These are phyloP conservation scores for Cyclargus thomasi DNA, from an alignment of 1,140 invertebrate species.

Conservation along the genomic window DNA sequence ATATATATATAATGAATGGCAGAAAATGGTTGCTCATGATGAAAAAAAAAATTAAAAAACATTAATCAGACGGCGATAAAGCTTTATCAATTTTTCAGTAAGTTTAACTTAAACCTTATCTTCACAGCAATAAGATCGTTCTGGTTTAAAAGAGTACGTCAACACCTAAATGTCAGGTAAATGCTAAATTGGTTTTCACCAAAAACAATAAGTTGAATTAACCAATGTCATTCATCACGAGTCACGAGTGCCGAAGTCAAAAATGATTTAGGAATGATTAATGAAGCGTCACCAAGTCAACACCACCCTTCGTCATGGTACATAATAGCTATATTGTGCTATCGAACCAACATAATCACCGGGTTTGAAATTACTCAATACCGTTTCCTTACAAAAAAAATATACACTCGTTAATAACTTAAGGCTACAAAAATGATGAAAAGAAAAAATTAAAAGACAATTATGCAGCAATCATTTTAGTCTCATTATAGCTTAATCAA, in stretches of 20 bases:
- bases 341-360: neutral
- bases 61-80: neutral
- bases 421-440: no score
- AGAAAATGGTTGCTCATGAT: neutral
- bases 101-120: neutral
- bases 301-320: neutral
- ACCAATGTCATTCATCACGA: neutral
- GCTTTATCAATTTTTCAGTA: neutral
- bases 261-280: conserved; percentile 11
- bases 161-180: neutral
- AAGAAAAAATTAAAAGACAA: no score
- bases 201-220: conserved; percentile 4
- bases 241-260: neutral
- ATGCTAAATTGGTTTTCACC: neutral
- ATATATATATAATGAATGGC: no score
- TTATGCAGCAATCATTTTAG: no score
- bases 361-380: neutral
- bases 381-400: neutral
- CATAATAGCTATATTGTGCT: conserved; percentile 8
- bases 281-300: neutral
- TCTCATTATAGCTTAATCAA: no score
- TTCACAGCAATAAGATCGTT: neutral
- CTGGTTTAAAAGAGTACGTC: neutral
- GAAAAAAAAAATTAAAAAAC: neutral
- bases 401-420: neutral